Evolutionary conservation across 2,113 vertebrate species (phyloP), one percentile per base, ranked within the genome.

Genomic region (Amblyornis subalaris): DNA sequence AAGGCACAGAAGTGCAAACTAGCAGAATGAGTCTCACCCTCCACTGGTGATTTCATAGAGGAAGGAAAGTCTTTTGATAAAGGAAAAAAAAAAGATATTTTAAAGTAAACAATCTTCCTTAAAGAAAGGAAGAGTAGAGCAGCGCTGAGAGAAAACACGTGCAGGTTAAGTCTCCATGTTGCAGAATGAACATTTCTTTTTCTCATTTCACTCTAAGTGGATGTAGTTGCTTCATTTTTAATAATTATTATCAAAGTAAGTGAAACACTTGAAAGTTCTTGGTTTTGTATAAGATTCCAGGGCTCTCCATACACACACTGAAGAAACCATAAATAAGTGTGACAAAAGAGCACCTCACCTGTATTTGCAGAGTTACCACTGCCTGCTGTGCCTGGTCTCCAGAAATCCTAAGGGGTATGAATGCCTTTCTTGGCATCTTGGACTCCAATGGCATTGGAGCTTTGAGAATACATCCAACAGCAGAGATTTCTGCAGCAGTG

Each of bases 1-100:
- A 94, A 96, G 88, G 76, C 89, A 97, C 57, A 88, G 60, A 87
- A 96, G 88, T 92, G 95, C 94, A 96, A 92, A 94, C 64, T 45
- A 88, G 89, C 84, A 80, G 44, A 67, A 79, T 51, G 74, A 89
- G 79, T 92, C 79, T 73, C 58, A 80, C 64, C 82, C 62, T 92
- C 92, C 85, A 69, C n/a, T 67, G 89, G 88, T 86, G 54, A 86
- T 25, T 61, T 73, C 61, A 91, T 79, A 79, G 44, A 88, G 86
- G 91, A 89, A 95, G 88, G 80, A 67, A 86, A 85, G 72, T 94
- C 64, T 92, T 92, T 31, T 71, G 78, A 80, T 90, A 70, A 76
- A 92, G 69, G 44, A 91, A 84, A 78, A 93, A 76, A 60, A 76
- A 57, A n/a, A 78, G 64, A 71, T 50, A 62, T 74, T 54, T 84